Base-by-base conservation (phyloP, 1,140 invertebrate genomes). In the Magallana ariakensis region DNA sequence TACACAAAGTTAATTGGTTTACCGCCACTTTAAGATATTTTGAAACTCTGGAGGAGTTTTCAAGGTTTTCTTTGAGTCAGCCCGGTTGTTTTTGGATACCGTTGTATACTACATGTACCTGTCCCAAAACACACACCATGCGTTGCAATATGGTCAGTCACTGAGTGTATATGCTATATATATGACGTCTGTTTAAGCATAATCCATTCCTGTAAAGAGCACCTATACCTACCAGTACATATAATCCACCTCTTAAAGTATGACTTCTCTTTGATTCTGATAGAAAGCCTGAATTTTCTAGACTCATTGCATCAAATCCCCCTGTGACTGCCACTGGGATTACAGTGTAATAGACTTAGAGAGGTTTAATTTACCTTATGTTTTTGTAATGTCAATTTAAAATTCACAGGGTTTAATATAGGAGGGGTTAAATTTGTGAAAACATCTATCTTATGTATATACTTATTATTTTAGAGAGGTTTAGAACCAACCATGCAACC, bases 321-420 rank as follows among this genome's bases (percentile, higher is more conserved):
- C 33, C 22, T 33, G 22, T 75, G 33, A 46, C 1, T 46, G 5
- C 2, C 11, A 33, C 4, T 75, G 22, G 22, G 66, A 75, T 75
- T 75, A 75, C 22, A 22, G 22, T 75, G 8, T 75, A 75, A 75
- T 75, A 75, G 66, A 75, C 66, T 75, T 75, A 75, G 22, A 75
- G 22, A 26, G n/a, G n/a, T 22, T 70, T 70, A 70, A n/a, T n/a
- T n/a, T n/a, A n/a, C n/a, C n/a, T 13, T 11, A 46, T 46, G 22
- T 26, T 75, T 75, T 11, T 11, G 22, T 11, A 7, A 75, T 22
- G 66, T 75, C 66, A 75, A 26, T 75, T 75, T 26, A 75, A 75
- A 26, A 15, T 75, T 60, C 22, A 33, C 22, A 13, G 19, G 66
- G 33, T 75, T 60, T 46, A 46, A 46, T 46, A 46, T 4, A 46